Percentiles rank a stretch among this genome's conserved stretches.
Evolutionary conservation across 2,797 vertebrate genomes (phyloP).

Genomic region (Coracias cyanogaster): DNA sequence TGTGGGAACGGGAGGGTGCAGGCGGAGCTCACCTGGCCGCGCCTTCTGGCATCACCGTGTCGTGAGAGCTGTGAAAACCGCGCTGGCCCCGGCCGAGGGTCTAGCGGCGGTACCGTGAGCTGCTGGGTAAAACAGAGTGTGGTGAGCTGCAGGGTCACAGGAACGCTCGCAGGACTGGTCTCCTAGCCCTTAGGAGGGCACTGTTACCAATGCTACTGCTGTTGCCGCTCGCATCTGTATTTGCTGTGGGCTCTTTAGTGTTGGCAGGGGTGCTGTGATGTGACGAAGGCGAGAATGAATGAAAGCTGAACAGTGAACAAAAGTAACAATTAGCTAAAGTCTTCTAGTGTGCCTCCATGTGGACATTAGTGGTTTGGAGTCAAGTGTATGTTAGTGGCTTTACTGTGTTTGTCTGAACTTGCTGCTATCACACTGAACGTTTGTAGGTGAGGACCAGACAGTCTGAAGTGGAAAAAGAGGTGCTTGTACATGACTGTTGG

Average conservation of each 20-base stretch:
- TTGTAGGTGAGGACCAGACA: neutral
- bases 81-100: no score
- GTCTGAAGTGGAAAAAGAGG: neutral
- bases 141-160: rapidly evolving
- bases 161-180: neutral
- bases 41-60: neutral
- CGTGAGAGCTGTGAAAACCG: rapidly evolving
- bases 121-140: rapidly evolving
- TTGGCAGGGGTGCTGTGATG: rapidly evolving
- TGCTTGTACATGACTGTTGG: rapidly evolving
- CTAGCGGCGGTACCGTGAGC: neutral
- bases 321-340: rapidly evolving
- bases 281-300: neutral
- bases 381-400: rapidly evolving
- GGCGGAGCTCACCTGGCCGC: neutral
- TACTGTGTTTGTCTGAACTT: neutral
- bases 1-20: neutral
- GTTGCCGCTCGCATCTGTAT: neutral
- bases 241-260: rapidly evolving
- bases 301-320: neutral
- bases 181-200: rapidly evolving
- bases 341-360: neutral
- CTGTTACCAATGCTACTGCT: neutral
- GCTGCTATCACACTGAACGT: rapidly evolving
- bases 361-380: neutral